These are phyloP conservation scores for Malthinus flaveolus DNA, from an alignment of 2,888 invertebrate genomes.

Conservation along the genomic window DNA sequence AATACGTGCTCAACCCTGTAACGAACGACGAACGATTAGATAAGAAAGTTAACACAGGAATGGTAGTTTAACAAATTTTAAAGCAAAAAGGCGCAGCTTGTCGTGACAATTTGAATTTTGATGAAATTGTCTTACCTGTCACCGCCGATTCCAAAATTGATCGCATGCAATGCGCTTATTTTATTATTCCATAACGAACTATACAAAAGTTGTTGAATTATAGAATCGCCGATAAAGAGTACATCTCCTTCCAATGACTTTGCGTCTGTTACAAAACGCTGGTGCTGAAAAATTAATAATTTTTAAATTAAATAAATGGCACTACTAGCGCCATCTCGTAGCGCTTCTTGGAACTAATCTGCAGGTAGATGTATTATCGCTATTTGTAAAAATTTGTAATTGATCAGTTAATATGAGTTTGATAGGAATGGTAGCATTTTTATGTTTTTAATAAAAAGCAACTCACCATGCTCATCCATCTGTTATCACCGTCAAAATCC, in stretches of 20 bases:
- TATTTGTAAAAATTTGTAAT: no score
- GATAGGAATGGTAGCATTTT: no score
- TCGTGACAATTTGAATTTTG: no score
- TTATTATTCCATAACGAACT: constrained; percentile 66
- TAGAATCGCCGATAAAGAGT: constrained; percentile 69
- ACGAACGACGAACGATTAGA: constrained; percentile 15
- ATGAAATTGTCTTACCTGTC: constrained; percentile 57
- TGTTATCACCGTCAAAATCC: not conserved
- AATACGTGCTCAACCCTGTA: constrained; percentile 65
- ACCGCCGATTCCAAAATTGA: constrained; percentile 73
- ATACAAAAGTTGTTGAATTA: constrained; percentile 63
- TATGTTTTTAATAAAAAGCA: no score
- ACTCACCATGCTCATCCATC: not conserved
- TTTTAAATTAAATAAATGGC: not conserved
- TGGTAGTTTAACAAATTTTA: no score
- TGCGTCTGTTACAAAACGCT: constrained; percentile 63
- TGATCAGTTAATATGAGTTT: no score
- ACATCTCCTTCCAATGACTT: constrained; percentile 67
- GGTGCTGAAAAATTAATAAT: constrained; percentile 58
- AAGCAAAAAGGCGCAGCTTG: no score
- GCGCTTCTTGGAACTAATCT: no score
- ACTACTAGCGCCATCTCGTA: not conserved
- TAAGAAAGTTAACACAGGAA: no score
- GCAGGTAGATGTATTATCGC: no score
- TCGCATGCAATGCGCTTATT: constrained; percentile 67